Evolutionary conservation across 53 echinoderm and acorn worm genomes (phyloP).

Genomic region (Pentamera pediparva): DNA sequence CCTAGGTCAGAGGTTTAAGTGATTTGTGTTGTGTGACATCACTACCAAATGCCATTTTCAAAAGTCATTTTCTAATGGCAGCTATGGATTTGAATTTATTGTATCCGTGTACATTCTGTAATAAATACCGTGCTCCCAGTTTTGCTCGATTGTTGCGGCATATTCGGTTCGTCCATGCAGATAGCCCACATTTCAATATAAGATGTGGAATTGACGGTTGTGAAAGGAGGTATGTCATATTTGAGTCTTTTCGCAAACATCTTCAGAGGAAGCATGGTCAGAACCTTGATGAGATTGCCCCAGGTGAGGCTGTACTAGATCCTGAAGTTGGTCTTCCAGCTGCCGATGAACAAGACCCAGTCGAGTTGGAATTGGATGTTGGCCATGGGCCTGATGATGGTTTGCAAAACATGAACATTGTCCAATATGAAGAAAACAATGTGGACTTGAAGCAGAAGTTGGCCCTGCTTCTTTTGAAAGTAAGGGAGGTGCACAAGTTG

Average conservation of each 20-base stretch:
- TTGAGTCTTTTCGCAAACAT: neutral
- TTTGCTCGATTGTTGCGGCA: neutral
- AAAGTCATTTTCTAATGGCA: no score
- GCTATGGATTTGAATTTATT: neutral
- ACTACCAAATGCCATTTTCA: no score
- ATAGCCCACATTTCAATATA: neutral
- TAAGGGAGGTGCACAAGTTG: constrained; percentile 42
- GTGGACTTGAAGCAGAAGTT: constrained; percentile 33
- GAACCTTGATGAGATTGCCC: neutral
- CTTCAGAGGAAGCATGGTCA: neutral
- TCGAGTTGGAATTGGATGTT: neutral
- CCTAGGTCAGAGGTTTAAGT: no score
- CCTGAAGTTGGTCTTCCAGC: neutral
- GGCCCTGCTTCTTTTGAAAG: constrained; percentile 29
- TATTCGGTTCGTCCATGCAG: neutral
- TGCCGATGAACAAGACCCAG: neutral
- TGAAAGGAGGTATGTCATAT: neutral
- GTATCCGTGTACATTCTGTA: constrained; percentile 1
- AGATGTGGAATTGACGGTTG: neutral
- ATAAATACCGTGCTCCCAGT: neutral
- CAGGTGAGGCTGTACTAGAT: neutral
- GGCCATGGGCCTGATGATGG: neutral
- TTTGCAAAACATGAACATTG: neutral
- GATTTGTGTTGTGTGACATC: no score
- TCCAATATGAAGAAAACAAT: neutral